phyloP scores from a whole-genome alignment of 2,797 vertebrate species.

The Chelidonichthys spinosus region DNA sequence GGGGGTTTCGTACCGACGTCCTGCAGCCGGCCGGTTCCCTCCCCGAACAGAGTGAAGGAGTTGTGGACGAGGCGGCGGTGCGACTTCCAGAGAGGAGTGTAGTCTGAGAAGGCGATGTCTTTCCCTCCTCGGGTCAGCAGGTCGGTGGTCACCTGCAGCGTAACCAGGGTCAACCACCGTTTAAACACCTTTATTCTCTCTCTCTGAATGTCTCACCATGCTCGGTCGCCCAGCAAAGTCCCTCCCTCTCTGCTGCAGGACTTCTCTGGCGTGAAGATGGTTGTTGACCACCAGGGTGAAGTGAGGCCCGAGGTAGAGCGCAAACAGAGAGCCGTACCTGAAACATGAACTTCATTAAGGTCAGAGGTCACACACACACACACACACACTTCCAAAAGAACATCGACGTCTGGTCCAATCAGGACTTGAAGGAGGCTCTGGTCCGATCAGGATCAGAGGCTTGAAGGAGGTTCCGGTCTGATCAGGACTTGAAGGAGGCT shows the following conservation, averaged over 20 bases:
- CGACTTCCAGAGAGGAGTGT: constrained; percentile 80
- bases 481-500: too few species aligned
- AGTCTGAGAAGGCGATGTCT: constrained; percentile 85
- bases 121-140: constrained; percentile 84
- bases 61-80: constrained; percentile 84
- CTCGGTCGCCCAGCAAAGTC: constrained; percentile 83
- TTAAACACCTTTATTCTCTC: neutral
- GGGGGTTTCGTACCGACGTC: constrained; percentile 74
- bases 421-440: too few species aligned
- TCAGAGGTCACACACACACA: too few species aligned
- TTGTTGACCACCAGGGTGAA: constrained; percentile 80
- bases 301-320: constrained; percentile 78
- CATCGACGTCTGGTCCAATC: too few species aligned
- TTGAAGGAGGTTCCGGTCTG: neutral
- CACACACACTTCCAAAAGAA: too few species aligned
- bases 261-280: constrained; percentile 76
- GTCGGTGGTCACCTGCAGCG: constrained; percentile 80
- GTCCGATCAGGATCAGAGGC: neutral
- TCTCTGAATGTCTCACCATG: constrained; percentile 75
- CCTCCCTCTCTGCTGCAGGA: constrained; percentile 77
- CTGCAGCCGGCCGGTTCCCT: constrained; percentile 81
- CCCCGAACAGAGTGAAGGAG: constrained; percentile 83
- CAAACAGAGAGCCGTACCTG: constrained; percentile 77
- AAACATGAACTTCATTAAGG: too few species aligned
- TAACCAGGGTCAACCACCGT: neutral